These are phyloP conservation scores for Cossypha polioptera DNA, from an alignment of 2,797 vertebrate species.

Conservation along the genomic window DNA sequence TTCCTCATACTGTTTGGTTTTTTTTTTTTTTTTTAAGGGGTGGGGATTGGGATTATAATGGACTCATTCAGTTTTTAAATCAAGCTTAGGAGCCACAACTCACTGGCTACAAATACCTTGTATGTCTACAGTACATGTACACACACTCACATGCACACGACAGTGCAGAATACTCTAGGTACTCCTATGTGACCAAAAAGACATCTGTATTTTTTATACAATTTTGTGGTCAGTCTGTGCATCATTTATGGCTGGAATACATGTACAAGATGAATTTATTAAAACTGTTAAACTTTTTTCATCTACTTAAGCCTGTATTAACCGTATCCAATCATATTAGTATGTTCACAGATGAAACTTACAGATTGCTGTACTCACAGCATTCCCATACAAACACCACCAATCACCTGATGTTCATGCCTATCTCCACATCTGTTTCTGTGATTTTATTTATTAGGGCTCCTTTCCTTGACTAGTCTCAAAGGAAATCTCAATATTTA, in stretches of 20 bases:
- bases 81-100: background rate
- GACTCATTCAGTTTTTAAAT: slow-evolving; percentile 4
- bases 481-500: background rate
- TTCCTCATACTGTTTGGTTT: background rate
- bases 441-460: background rate
- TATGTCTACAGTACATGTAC: background rate
- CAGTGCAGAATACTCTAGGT: background rate
- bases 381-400: background rate
- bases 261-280: background rate
- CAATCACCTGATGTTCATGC: background rate
- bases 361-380: background rate
- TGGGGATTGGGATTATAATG: background rate
- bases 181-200: background rate
- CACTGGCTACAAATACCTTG: background rate
- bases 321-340: background rate
- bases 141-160: background rate
- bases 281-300: background rate
- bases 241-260: background rate
- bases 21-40: background rate
- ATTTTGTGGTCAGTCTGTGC: background rate
- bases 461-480: background rate
- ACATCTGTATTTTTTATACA: background rate
- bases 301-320: background rate
- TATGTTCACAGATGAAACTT: background rate
- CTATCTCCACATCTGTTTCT: background rate